Base-by-base conservation (phyloP, 2,888 invertebrate genomes). In the Cheilosia vernalis region DNA sequence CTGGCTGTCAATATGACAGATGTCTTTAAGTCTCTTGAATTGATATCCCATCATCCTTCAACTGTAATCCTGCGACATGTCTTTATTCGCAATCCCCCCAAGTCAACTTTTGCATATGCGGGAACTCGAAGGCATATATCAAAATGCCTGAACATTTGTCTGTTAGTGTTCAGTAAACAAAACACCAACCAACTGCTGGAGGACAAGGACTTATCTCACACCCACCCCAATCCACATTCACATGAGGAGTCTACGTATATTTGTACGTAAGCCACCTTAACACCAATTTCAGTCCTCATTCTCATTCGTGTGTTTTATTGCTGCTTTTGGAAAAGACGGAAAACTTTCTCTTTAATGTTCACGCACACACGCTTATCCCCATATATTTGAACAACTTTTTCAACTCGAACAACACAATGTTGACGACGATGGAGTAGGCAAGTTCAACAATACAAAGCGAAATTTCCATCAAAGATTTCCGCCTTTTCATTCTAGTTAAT, bases 301-400 rank as follows among this genome's bases (percentile, higher is more conserved):
- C 24, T 42, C n/a, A 2, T 15, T 6, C 24, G 2, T 55, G 21
- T 53, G 44, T 53, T 61, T 37, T 24, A 49, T 40, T 56, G 56
- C 15, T 58, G 4, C 42, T 53, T 60, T 77, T 47, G 44, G 33
- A 2, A 9, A 30, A 9, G 30, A 9, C 30, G 30, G 51, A 55
- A 72, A 77, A 72, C 66, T 80, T 79, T 79, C 44, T 42, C 66
- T 74, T 83, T 40, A 67, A 73, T 69, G 24, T 73, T 72, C 19
- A 49, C 51, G 24, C 67, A 66, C 47, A 66, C 51, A 49, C 17
- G 58, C 53, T 63, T 63, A 42, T 40, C 33, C 67, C 49, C 67
- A 63, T 63, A 84, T 73, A 84, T 73, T 79, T 79, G 53, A 44
- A 64, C 24, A 79, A 79, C 51, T 69, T 69, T 70, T 82, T 66